Base-by-base conservation (phyloP, 1,140 invertebrate genomes). In the Acyrthosiphon pisum region DNA sequence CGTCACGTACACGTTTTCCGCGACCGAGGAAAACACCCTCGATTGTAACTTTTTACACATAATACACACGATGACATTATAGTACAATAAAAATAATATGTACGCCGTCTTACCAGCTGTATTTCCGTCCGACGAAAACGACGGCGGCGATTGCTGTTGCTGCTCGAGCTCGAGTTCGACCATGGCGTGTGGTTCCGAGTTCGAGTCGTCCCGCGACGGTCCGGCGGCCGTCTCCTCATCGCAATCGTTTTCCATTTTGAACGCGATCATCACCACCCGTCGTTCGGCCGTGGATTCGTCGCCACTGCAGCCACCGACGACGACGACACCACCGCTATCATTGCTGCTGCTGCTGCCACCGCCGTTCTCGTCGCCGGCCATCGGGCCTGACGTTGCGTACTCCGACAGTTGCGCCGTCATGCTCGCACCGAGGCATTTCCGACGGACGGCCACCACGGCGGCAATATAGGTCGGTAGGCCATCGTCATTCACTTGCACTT, bases 401-500 rank as follows among this genome's bases (percentile, higher is more conserved):
- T 93, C 76, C 48, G 91, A 53, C 81, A 93, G 44, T 86, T 84
- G 91, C 35, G 91, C 48, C 81, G 81, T 93, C 81, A 84, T 93
- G 46, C 48, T 93, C 53, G 53, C 30, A 56, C 37, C 20, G 23
- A 50, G 22, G 14, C 81, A 41, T 44, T 53, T 56, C 81, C 48
- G 46, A 56, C 46, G 35, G 41, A 26, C 68, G n/a, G 44, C 90
- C 22, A 46, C 41, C 35, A 14, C 88, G 26, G 53, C 50, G 26
- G 48, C 60, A 26, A 92, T 83, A 35, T 92, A 92, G n/a, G 46
- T 92, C 76, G 91, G 76, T 92, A 41, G 91, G 91, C 91, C 91
- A 92, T 92, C 68, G 30, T 76, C 60, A n/a, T 76, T 76, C 60
- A 92, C 91, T 92, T 92, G 46, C 91, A 92, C 91, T 92, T 92